Conservation (phyloP, 2,888 invertebrate genomes). For the Callimorpha dominula region DNA sequence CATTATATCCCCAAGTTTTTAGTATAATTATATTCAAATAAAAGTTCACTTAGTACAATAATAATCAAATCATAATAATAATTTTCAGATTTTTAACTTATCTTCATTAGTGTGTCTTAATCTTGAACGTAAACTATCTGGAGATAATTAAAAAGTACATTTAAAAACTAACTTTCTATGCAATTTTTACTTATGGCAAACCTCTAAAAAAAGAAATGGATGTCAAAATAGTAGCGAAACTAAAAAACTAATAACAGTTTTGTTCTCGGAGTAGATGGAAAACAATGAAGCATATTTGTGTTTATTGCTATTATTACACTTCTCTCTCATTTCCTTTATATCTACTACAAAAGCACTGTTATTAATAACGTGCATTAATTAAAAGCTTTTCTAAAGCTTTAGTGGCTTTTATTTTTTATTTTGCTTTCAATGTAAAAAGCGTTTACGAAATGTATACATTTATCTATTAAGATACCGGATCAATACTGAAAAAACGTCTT, state of each 20-base stretch:
- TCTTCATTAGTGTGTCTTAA: too few species aligned
- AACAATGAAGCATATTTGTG: conserved; percentile 44
- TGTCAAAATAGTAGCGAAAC: not conserved
- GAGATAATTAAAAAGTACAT: too few species aligned
- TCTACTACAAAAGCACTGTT: conserved; percentile 41
- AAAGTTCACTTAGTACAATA: not conserved
- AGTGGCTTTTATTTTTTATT: conserved; percentile 34
- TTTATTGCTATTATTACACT: conserved; percentile 35
- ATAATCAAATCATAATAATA: conserved; percentile 22
- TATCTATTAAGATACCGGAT: conserved; percentile 60
- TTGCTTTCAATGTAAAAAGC: conserved; percentile 44
- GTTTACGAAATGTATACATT: conserved; percentile 48
- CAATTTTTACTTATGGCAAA: not conserved
- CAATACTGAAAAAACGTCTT: conserved; percentile 63
- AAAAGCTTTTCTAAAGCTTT: conserved; percentile 43
- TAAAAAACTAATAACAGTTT: conserved; percentile 31
- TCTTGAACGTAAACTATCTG: too few species aligned
- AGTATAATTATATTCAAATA: conserved; percentile 1
- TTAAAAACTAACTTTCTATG: not conserved
- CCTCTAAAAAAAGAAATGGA: not conserved
- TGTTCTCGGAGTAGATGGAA: conserved; percentile 27
- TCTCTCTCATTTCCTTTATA: conserved; percentile 41
- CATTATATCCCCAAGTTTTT: conserved; percentile 17
- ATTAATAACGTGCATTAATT: conserved; percentile 51
- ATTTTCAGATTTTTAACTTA: too few species aligned